Evolutionary conservation across 1,140 invertebrate genomes (phyloP).

Genomic region (Drosophila insularis): DNA sequence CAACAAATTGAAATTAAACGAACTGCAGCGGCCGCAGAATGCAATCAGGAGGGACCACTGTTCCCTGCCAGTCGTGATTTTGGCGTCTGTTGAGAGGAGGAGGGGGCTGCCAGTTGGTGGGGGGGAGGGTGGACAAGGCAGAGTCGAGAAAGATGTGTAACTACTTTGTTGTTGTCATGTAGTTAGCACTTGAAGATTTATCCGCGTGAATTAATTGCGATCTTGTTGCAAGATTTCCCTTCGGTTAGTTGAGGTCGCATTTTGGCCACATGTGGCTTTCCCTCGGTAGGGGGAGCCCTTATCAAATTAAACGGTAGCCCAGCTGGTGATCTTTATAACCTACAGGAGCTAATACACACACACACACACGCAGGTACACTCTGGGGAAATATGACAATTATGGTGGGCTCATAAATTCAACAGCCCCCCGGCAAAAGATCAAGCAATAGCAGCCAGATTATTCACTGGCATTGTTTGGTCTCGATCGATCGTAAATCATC

Average conservation of each 20-base stretch:
- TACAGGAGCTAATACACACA: slow-evolving; percentile 64
- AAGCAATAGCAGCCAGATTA: slow-evolving; percentile 59
- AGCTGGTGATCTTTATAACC: slow-evolving; percentile 51
- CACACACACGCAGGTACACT: slow-evolving; percentile 40
- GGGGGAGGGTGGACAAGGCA: not conserved
- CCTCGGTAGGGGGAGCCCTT: slow-evolving; percentile 37
- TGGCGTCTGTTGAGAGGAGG: slow-evolving; percentile 2
- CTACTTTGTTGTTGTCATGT: slow-evolving; percentile 83
- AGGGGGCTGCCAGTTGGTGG: not conserved
- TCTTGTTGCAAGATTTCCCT: slow-evolving; percentile 70
- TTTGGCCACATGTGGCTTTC: slow-evolving; percentile 71
- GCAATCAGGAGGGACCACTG: slow-evolving; percentile 60
- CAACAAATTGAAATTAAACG: slow-evolving; percentile 82
- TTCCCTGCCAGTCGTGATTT: slow-evolving; percentile 40
- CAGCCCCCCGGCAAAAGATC: slow-evolving; percentile 57
- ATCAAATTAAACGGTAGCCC: slow-evolving; percentile 80
- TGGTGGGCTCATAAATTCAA: slow-evolving; percentile 71
- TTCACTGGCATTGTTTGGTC: slow-evolving; percentile 60
- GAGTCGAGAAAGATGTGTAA: slow-evolving; percentile 54
- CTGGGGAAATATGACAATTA: slow-evolving; percentile 77
- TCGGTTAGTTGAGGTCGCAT: not conserved
- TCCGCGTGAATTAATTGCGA: slow-evolving; percentile 82
- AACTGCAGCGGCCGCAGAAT: slow-evolving; percentile 66
- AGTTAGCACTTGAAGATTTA: slow-evolving; percentile 83
- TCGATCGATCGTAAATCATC: slow-evolving; percentile 50